Base-by-base conservation (phyloP, 2,888 invertebrate genomes). In the Sisyra terminalis region DNA sequence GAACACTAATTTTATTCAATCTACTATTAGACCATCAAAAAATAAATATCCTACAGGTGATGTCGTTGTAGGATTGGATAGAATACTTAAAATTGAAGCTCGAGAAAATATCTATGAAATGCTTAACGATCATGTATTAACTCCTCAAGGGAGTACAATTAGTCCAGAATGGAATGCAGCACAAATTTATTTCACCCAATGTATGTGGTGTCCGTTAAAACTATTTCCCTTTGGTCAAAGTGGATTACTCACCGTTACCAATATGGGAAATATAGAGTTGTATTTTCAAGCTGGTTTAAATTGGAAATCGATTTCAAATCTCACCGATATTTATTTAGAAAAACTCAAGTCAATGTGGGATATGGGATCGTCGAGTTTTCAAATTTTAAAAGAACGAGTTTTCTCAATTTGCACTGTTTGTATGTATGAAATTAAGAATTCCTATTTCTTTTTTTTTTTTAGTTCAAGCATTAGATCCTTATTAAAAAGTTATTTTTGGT, bases 41-140 rank as follows among this genome's bases (percentile, higher is more conserved):
- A 18, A 37, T 18, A 18, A 18, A 18, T 37, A 37, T 37, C 37
- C 37, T 4, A 37, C 16, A 8, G 18, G n/a, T n/a, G 37, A 37
- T 6, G 8, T 37, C 10, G 8, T 18, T 8, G n/a, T 11, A 9
- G 14, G 11, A 18, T 16, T 37, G 18, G 8, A 37, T 2, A 11
- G n/a, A 17, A 11, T 16, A 3, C 14, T 37, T 3, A 8, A 9
- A 10, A 17, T 3, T 11, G 37, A 37, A 17, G 2, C 18, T 2
- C 37, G 37, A 18, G 11, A 17, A n/a, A 37, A 37, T 37, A 11
- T 37, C 11, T 37, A 17, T 18, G 11, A 37, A 3, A 14, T 37
- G 18, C 4, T 37, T 2, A 37, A 37, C 15, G 37, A 37, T 9
- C 17, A 6, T 9, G 16, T 37, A 8, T 10, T 37, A 16, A 37